Evolutionary conservation across 2,113 vertebrate species (phyloP), one percentile per base, ranked within the genome.

Genomic region (Pyxicephalus adspersus): DNA sequence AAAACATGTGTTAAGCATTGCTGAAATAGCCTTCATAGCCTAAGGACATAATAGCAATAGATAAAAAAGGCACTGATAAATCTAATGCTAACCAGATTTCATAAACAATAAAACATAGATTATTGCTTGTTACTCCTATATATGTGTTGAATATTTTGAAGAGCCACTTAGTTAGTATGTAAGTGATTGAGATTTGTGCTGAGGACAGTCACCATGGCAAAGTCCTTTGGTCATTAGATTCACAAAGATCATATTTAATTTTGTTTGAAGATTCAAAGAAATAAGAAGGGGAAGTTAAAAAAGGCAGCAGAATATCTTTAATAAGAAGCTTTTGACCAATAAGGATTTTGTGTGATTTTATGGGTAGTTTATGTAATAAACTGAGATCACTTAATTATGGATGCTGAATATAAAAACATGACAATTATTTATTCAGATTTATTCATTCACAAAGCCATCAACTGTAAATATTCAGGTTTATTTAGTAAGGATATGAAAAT

Each of bases 171-270:
- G 51, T 76, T 38, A 76, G 58, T 38, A 64, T 5, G 1, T 51
- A 76, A 64, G 54, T 57, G 68, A 55, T 8, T 51, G 50, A 71
- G 55, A 38, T 25, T 75, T 18, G 22, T 76, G 34, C 23, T 25
- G 73, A 64, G 58, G 34, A 18, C n/a, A 51, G 60, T 76, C 58
- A 15, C 23, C 58, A 76, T 64, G 73, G 73, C 55, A 64, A 61
- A 60, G 29, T 45, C 55, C 61, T 31, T 34, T 58, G 4, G 29
- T 61, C 57, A 61, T 61, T 38, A 76, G 57, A 45, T 5, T 20
- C 22, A 50, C 29, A 76, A 76, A 64, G 29, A 26, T 76, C 34
- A 28, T 16, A 51, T 64, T 64, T 38, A 57, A 76, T 63, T 29
- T 17, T 73, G 25, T 25, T 29, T 16, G 18, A 55, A 45, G 9